phyloP scores from a whole-genome alignment of 2,888 invertebrate species.

The Bhutanitis thaidina region DNA sequence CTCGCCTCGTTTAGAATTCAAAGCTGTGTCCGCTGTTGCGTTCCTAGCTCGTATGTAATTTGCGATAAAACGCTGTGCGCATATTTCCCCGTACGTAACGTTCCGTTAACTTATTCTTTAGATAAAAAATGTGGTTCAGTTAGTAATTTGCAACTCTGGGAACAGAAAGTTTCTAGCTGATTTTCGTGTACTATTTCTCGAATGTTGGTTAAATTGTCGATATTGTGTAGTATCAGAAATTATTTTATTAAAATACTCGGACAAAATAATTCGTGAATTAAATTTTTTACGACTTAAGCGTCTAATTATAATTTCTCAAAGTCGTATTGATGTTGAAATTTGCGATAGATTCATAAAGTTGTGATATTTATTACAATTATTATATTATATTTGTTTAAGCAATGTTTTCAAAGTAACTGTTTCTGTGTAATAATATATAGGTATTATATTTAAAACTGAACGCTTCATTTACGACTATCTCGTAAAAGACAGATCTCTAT shows the following conservation, averaged over 20 bases:
- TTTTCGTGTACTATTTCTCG: background rate
- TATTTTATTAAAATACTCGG: background rate
- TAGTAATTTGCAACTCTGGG: slow-evolving; percentile 5
- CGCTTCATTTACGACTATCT: too few species aligned
- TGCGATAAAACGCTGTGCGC: slow-evolving; percentile 14
- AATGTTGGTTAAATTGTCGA: background rate
- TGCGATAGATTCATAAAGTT: background rate
- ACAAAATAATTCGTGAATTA: background rate
- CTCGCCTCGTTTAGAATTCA: slow-evolving; percentile 27
- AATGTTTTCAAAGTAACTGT: too few species aligned
- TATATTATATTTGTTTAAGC: too few species aligned
- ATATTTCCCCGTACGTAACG: slow-evolving; percentile 11
- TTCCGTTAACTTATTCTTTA: slow-evolving; percentile 12
- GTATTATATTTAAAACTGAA: too few species aligned
- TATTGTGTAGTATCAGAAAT: background rate
- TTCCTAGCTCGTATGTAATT: slow-evolving; percentile 17
- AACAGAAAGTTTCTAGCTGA: slow-evolving; percentile 5
- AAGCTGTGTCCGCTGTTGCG: slow-evolving; percentile 16
- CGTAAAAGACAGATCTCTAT: too few species aligned
- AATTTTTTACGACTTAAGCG: background rate
- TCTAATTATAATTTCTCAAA: background rate
- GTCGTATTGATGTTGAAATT: background rate
- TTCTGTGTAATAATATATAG: too few species aligned
- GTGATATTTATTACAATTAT: too few species aligned
- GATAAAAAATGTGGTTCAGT: slow-evolving; percentile 9